These are phyloP conservation scores for Grapholita molesta DNA, from an alignment of 1,140 invertebrate genomes.

Conservation along the genomic window DNA sequence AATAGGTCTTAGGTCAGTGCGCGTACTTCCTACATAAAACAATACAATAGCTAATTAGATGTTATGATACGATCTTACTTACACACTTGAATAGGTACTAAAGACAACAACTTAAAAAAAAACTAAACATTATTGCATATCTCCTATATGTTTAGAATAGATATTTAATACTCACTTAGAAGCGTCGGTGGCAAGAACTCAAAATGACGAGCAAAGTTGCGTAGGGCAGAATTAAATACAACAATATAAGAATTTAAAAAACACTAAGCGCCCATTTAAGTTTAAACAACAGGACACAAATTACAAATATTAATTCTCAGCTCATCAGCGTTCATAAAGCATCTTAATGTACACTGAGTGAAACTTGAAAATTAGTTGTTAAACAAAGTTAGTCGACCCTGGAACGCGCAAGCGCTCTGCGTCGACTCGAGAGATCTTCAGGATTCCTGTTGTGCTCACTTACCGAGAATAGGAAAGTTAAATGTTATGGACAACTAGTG, in stretches of 20 bases:
- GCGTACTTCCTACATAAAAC: too few relatives aligned
- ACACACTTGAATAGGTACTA: too few relatives aligned
- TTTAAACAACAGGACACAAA: background rate
- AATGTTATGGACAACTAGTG: background rate
- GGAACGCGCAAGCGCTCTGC: conserved; percentile 43
- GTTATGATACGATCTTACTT: too few relatives aligned
- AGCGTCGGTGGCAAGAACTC: too few relatives aligned
- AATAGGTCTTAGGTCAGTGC: too few relatives aligned
- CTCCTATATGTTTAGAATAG: too few relatives aligned
- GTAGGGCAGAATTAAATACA: background rate
- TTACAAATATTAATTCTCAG: conserved; percentile 5
- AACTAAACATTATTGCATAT: too few relatives aligned
- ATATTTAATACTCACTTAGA: too few relatives aligned
- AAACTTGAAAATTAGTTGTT: conserved; percentile 16
- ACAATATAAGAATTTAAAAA: background rate
- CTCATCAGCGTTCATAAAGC: conserved; percentile 12
- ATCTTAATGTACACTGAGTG: conserved; percentile 15
- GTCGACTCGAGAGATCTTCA: conserved; percentile 48
- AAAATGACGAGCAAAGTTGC: too few relatives aligned
- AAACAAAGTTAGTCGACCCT: conserved; percentile 31
- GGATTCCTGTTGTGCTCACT: background rate
- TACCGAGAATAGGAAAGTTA: background rate
- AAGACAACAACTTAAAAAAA: too few relatives aligned
- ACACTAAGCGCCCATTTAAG: background rate
- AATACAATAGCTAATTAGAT: too few relatives aligned